Evolutionary conservation across 2,113 vertebrate species (phyloP).

Genomic region (Phaethon lepturus): DNA sequence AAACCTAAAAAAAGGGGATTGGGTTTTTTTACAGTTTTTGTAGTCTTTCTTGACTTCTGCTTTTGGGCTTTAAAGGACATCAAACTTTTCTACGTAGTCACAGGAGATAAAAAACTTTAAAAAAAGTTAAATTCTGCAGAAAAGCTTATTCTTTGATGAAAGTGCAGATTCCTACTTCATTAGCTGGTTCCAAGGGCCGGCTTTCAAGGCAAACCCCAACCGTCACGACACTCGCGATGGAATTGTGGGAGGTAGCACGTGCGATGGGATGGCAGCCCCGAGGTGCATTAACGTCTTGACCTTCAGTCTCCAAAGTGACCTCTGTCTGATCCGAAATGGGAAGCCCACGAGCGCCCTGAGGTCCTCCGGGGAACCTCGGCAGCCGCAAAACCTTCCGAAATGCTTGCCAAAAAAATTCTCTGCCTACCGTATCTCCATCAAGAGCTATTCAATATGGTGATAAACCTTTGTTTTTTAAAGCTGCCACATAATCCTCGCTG

Average conservation of each 20-base stretch:
- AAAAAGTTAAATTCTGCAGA: neutral
- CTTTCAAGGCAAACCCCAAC: neutral
- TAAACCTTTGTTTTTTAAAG: neutral
- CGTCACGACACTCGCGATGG: neutral
- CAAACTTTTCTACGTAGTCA: neutral
- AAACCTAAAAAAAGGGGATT: neutral
- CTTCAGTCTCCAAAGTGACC: neutral
- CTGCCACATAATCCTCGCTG: neutral
- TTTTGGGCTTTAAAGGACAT: neutral
- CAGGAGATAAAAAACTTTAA: neutral
- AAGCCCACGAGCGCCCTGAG: rapidly evolving
- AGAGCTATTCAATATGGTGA: neutral
- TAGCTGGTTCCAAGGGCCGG: neutral
- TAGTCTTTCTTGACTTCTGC: neutral
- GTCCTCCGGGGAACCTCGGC: neutral
- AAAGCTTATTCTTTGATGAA: neutral
- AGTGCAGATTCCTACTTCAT: neutral
- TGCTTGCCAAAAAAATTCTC: neutral
- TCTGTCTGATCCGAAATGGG: rapidly evolving
- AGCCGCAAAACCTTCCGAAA: neutral
- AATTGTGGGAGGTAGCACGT: rapidly evolving
- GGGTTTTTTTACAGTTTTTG: neutral
- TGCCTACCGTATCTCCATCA: neutral
- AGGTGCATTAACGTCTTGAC: neutral
- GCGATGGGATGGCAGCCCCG: rapidly evolving